Conservation (phyloP, 2,888 invertebrate species). For the Drosophila atripex region DNA sequence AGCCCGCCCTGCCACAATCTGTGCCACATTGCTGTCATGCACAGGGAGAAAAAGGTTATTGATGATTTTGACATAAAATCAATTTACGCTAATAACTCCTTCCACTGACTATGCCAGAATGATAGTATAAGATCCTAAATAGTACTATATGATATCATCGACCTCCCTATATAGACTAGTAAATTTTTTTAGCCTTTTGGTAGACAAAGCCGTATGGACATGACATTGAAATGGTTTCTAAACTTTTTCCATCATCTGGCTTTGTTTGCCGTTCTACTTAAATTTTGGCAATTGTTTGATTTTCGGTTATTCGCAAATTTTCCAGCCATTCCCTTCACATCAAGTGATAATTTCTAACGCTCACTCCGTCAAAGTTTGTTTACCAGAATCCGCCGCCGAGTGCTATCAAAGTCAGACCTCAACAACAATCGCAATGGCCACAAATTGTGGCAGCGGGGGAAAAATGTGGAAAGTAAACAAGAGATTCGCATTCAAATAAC, state of each 20-base stretch:
- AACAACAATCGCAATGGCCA: slow-evolving; percentile 43
- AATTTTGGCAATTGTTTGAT: slow-evolving; percentile 25
- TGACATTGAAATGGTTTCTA: slow-evolving; percentile 16
- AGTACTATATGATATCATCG: not conserved
- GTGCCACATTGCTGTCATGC: slow-evolving; percentile 45
- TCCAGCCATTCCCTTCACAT: slow-evolving; percentile 14
- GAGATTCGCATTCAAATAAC: slow-evolving; percentile 44
- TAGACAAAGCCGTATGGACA: slow-evolving; percentile 4
- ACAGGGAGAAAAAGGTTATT: slow-evolving; percentile 4
- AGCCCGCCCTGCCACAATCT: slow-evolving; percentile 54
- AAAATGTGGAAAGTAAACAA: slow-evolving; percentile 75
- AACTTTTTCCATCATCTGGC: slow-evolving; percentile 8
- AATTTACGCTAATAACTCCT: too few species aligned
- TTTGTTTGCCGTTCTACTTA: slow-evolving; percentile 21
- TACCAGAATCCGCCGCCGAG: slow-evolving; percentile 54
- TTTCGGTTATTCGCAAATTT: slow-evolving; percentile 19
- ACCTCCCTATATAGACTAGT: slow-evolving; percentile 2
- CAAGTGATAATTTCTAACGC: slow-evolving; percentile 61
- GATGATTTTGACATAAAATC: too few species aligned
- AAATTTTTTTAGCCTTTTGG: slow-evolving; percentile 7
- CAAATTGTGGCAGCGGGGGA: slow-evolving; percentile 44
- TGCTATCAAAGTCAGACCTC: slow-evolving; percentile 65
- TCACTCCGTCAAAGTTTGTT: slow-evolving; percentile 63
- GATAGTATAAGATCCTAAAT: too few species aligned
- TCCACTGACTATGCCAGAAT: too few species aligned